A percentile compares a stretch with the other conserved stretches of the same genome.
phyloP scores from a whole-genome alignment of 2,888 invertebrate species.

The Erannis defoliaria region DNA sequence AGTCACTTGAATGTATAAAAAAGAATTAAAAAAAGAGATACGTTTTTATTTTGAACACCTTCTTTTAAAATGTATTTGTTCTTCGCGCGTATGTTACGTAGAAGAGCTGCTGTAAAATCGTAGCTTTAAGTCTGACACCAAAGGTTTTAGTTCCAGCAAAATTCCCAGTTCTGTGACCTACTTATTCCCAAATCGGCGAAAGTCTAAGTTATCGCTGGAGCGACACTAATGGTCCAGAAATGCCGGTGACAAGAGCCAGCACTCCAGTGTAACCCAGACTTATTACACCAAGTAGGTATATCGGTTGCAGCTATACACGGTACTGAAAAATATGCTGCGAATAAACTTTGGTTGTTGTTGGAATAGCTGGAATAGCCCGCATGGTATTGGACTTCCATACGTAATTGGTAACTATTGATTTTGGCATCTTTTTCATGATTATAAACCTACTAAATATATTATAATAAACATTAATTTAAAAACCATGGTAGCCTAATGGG shows the following conservation, averaged over 20 bases:
- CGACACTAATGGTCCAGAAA: constrained; percentile 29
- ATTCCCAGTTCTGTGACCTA: constrained; percentile 7
- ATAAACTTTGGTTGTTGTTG: too few relatives aligned
- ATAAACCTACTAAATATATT: too few relatives aligned
- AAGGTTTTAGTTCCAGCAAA: background rate
- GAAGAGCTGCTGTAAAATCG: background rate
- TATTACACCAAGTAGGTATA: constrained; percentile 30
- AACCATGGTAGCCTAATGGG: too few relatives aligned
- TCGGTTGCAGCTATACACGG: constrained; percentile 17
- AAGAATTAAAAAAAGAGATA: background rate
- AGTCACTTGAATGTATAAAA: too few relatives aligned
- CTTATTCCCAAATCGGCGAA: constrained; percentile 18
- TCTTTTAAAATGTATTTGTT: background rate
- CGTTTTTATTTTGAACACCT: too few relatives aligned
- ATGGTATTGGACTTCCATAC: too few relatives aligned
- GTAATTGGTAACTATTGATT: too few relatives aligned
- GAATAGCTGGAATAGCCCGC: too few relatives aligned
- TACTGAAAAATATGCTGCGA: constrained; percentile 12
- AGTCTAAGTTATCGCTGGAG: constrained; percentile 31
- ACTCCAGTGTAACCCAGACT: constrained; percentile 34
- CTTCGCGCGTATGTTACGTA: background rate
- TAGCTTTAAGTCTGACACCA: background rate
- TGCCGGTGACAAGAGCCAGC: constrained; percentile 30
- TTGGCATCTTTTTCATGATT: too few relatives aligned
- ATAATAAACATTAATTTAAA: too few relatives aligned